These are phyloP conservation scores for Parapristionchus giblindavisi DNA, from an alignment of 2,888 invertebrate species.

Conservation along the genomic window DNA sequence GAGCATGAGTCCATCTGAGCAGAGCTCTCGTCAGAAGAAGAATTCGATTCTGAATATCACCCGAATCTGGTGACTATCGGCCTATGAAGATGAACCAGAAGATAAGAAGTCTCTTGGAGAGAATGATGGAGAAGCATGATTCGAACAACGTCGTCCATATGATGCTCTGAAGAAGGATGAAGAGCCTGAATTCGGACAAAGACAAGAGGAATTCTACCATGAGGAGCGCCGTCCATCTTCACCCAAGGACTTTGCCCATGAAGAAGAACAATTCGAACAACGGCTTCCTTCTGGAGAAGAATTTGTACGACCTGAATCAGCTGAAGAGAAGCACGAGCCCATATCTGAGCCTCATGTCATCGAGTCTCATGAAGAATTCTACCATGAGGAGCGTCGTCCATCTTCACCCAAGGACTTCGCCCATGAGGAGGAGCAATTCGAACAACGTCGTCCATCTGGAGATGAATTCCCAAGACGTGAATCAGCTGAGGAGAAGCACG, in stretches of 20 bases:
- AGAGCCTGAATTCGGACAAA: too few relatives aligned
- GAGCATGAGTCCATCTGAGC: constrained; percentile 22
- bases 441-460: background rate
- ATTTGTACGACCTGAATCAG: constrained; percentile 4
- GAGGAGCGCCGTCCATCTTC: constrained; percentile 13
- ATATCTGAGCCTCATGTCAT: constrained; percentile 31
- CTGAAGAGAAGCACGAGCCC: constrained; percentile 3
- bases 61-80: too few relatives aligned
- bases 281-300: background rate
- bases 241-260: constrained; percentile 9
- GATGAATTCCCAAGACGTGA: background rate
- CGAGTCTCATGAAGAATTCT: constrained; percentile 32
- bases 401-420: constrained; percentile 27
- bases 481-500: constrained; percentile 23
- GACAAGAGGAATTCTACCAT: constrained; percentile 5
- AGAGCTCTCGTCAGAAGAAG: background rate
- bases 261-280: constrained; percentile 1
- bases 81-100: too few relatives aligned
- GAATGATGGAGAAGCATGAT: too few relatives aligned
- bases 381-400: constrained; percentile 15
- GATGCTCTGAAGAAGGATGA: too few relatives aligned
- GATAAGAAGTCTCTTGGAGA: too few relatives aligned
- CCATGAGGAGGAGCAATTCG: constrained; percentile 1
- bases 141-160: too few relatives aligned
- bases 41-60: too few relatives aligned